A percentile compares a stretch with the other conserved stretches of the same genome.
These are phyloP conservation scores for Syrrhaptes paradoxus DNA, from an alignment of 2,113 vertebrate genomes.

Conservation along the genomic window DNA sequence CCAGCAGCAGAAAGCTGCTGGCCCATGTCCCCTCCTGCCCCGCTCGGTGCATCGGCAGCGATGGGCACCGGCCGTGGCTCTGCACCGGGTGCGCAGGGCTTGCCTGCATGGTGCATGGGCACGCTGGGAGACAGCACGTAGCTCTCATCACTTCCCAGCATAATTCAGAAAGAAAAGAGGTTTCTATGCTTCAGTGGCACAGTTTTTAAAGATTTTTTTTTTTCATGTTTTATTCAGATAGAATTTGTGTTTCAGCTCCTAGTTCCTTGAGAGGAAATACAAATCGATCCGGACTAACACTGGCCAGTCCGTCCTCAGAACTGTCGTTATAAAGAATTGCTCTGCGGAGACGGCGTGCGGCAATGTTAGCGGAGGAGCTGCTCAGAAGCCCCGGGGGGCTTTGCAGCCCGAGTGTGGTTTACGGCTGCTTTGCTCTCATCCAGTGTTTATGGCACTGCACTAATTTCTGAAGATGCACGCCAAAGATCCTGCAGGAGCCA, in stretches of 20 bases:
- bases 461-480: neutral
- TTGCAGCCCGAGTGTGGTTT: neutral
- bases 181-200: neutral
- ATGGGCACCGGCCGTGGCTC: neutral
- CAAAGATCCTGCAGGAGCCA: fast-evolving
- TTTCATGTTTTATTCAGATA: slow-evolving; percentile 51
- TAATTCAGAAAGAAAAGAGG: neutral
- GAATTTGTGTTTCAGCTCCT: slow-evolving; percentile 1
- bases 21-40: fast-evolving
- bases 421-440: neutral
- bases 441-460: neutral
- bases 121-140: fast-evolving
- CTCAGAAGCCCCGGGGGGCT: neutral
- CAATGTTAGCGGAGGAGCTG: neutral
- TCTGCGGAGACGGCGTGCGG: neutral
- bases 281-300: neutral
- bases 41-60: fast-evolving
- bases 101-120: fast-evolving
- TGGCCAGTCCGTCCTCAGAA: neutral
- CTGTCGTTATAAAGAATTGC: neutral
- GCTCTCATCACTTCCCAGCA: neutral
- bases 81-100: fast-evolving
- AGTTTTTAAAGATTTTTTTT: neutral
- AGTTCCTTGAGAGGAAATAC: neutral
- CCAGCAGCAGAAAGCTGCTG: neutral